Conservation (phyloP, 2,113 vertebrate genomes). For the Clarias macrocephalus region DNA sequence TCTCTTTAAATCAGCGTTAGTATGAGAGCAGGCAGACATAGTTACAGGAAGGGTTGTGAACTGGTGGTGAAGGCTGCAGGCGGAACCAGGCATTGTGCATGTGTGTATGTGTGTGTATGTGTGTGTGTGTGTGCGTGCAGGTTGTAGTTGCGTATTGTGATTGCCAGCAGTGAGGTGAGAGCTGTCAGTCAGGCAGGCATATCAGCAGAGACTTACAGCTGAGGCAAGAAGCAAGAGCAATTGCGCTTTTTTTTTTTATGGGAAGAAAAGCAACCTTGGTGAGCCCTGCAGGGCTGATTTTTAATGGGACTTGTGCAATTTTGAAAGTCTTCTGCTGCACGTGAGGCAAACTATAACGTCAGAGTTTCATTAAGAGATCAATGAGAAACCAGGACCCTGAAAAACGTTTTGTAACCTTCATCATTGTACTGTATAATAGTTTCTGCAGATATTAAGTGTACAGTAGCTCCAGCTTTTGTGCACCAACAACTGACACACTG, state of each 20-base stretch:
- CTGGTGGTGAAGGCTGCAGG: constrained; percentile 10
- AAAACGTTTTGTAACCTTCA: constrained; percentile 40
- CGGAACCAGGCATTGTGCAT: constrained; percentile 4
- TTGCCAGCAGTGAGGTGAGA: constrained; percentile 37
- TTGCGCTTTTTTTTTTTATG: constrained; percentile 8
- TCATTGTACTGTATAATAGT: constrained; percentile 41
- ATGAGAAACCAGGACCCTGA: constrained; percentile 39
- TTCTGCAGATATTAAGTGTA: constrained; percentile 24
- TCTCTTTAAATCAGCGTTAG: constrained; percentile 54
- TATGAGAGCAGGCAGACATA: constrained; percentile 14
- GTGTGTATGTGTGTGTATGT: constrained; percentile 30
- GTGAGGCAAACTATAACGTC: constrained; percentile 2
- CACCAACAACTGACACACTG: neutral
- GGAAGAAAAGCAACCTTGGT: constrained; percentile 19
- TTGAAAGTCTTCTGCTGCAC: neutral
- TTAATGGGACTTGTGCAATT: neutral
- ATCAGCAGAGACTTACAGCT: constrained; percentile 16
- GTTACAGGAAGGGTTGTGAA: constrained; percentile 35
- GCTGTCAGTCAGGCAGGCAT: constrained; percentile 22
- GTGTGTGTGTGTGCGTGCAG: neutral
- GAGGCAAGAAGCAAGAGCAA: constrained; percentile 1
- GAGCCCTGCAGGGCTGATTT: constrained; percentile 3
- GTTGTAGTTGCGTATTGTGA: constrained; percentile 26
- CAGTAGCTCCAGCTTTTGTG: constrained; percentile 8
- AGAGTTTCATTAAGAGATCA: constrained; percentile 50